A percentile compares a stretch with the other conserved stretches of the same genome.
Conservation (phyloP, 2,888 invertebrate species). For the Limnephilus auricula region DNA sequence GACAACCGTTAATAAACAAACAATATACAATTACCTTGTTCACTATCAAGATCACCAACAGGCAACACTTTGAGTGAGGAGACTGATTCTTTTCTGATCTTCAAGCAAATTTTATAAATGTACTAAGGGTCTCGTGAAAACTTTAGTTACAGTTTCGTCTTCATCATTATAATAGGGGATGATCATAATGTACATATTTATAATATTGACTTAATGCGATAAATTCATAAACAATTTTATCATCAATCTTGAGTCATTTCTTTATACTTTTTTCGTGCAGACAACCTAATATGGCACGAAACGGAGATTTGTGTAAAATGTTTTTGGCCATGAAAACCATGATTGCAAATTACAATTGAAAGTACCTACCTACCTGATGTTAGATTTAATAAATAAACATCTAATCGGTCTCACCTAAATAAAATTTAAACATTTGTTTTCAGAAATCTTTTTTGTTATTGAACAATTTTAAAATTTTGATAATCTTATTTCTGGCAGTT, state of each 20-base stretch:
- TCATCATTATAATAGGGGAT: neutral
- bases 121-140: neutral
- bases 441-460: too few species aligned
- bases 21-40: neutral
- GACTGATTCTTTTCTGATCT: neutral
- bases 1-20: neutral
- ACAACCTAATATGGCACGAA: too few species aligned
- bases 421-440: too few species aligned
- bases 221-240: neutral
- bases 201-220: neutral
- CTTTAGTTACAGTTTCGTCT: neutral
- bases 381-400: too few species aligned
- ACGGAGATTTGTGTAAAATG: too few species aligned
- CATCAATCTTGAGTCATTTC: neutral
- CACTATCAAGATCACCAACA: neutral
- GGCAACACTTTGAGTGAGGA: too few species aligned
- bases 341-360: too few species aligned
- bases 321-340: neutral
- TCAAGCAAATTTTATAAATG: neutral
- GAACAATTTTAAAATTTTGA: too few species aligned
- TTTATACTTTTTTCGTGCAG: neutral
- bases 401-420: too few species aligned
- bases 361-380: too few species aligned
- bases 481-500: too few species aligned
- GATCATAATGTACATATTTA: neutral